phyloP scores from a whole-genome alignment of 2,113 vertebrate species.

The Nothocercus nigrocapillus region DNA sequence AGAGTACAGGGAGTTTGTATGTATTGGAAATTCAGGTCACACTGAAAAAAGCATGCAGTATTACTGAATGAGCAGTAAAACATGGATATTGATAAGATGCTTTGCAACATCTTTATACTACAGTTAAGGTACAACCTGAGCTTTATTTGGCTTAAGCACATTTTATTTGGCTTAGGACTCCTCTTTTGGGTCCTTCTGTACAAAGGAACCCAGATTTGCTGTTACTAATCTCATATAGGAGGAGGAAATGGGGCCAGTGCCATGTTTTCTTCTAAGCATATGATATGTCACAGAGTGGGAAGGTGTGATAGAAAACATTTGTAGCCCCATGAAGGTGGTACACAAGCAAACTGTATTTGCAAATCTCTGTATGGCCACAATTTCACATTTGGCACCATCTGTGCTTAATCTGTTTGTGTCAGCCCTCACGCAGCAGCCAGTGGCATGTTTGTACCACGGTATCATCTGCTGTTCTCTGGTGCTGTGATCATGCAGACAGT shows the following conservation, averaged over 20 bases:
- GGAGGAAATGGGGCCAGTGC: fast-evolving
- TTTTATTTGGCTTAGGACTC: neutral
- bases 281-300: neutral
- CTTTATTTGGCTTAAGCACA: too few species aligned
- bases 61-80: neutral
- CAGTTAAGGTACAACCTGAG: neutral
- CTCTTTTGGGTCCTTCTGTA: neutral
- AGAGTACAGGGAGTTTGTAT: neutral
- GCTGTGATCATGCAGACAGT: neutral
- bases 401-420: neutral
- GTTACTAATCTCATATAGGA: fast-evolving
- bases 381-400: neutral
- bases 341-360: neutral
- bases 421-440: fast-evolving
- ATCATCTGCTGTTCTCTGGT: fast-evolving
- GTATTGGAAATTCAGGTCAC: neutral
- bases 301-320: constrained; percentile 5
- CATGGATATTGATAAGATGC: neutral
- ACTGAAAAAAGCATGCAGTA: neutral
- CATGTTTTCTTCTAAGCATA: neutral
- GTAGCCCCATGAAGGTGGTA: neutral
- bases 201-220: neutral
- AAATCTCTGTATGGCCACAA: neutral
- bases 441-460: neutral
- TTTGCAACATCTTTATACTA: neutral